Evolutionary conservation across 2,797 vertebrate species (phyloP).

Genomic region (Oreochromis grahami): DNA sequence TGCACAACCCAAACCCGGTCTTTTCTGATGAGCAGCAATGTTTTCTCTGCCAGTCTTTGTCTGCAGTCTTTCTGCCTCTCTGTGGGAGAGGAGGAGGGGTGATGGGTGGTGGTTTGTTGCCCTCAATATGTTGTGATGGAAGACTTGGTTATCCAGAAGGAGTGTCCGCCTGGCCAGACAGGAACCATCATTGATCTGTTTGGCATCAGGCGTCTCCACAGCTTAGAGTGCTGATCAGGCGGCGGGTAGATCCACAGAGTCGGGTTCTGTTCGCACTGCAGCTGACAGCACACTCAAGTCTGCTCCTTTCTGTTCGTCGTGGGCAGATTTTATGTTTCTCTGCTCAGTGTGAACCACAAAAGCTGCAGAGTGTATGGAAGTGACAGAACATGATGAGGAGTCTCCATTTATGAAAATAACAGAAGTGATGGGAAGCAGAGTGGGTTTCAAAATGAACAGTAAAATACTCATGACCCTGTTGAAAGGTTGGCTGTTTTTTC

Average conservation of each 20-base stretch:
- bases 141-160: slow-evolving; percentile 64
- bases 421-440: neutral
- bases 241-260: slow-evolving; percentile 9
- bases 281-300: neutral
- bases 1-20: neutral
- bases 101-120: slow-evolving; percentile 43
- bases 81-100: neutral
- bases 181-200: slow-evolving; percentile 45
- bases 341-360: neutral
- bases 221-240: slow-evolving; percentile 15
- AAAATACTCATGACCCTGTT: neutral
- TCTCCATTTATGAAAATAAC: neutral
- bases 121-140: slow-evolving; percentile 69
- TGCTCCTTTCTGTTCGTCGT: neutral
- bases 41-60: slow-evolving; percentile 35
- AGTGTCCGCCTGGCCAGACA: slow-evolving; percentile 57
- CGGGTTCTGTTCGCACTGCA: slow-evolving; percentile 9
- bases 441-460: neutral
- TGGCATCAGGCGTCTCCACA: slow-evolving; percentile 42
- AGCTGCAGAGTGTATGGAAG: neutral
- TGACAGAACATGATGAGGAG: neutral
- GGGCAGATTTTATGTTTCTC: neutral
- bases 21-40: neutral
- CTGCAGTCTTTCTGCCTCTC: slow-evolving; percentile 23
- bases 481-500: neutral